Conservation (phyloP, 2,888 invertebrate species). For the Philopedon plagiatum region DNA sequence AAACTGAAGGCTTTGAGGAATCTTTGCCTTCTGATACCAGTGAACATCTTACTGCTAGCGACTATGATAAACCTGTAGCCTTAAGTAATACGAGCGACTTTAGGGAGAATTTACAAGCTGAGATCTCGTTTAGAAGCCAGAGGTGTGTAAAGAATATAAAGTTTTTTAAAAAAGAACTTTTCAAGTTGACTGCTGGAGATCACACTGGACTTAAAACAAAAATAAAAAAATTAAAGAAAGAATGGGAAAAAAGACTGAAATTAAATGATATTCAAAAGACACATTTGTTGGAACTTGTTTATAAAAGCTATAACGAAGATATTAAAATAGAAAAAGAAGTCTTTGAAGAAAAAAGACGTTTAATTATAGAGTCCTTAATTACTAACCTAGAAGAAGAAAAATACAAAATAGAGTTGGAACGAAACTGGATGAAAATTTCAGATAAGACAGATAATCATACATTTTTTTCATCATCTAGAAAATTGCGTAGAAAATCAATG, state of each 20-base stretch:
- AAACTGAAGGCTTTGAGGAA: neutral
- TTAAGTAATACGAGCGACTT: neutral
- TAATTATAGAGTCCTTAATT: neutral
- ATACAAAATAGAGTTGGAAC: neutral
- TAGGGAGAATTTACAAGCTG: neutral
- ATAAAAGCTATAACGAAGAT: neutral
- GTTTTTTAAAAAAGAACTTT: neutral
- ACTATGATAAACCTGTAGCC: neutral
- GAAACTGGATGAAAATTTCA: neutral
- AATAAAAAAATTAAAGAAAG: neutral
- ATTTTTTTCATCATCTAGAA: neutral
- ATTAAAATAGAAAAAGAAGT: neutral
- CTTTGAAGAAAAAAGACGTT: neutral
- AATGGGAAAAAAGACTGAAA: neutral
- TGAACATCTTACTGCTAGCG: neutral
- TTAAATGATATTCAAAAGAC: neutral
- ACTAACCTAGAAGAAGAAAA: neutral
- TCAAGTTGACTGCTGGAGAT: neutral
- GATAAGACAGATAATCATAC: neutral
- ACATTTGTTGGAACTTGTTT: neutral
- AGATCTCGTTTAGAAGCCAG: neutral
- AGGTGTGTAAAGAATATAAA: neutral
- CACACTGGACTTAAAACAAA: neutral
- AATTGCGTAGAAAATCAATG: neutral
- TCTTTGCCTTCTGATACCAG: neutral